Conservation (phyloP, 2,797 vertebrate species). For the Cossypha caffra region DNA sequence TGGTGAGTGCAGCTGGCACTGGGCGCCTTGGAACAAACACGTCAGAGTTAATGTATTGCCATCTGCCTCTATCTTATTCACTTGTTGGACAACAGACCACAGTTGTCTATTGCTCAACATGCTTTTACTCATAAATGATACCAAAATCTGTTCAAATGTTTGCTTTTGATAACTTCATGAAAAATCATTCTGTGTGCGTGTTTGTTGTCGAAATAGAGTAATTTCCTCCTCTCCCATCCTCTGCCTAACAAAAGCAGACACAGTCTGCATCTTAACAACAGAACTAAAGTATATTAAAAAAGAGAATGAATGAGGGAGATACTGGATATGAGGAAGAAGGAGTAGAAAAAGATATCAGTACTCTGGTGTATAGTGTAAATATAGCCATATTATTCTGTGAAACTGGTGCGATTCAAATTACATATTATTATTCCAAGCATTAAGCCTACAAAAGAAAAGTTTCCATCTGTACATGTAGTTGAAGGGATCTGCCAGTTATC, state of each 20-base stretch:
- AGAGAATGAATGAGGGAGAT: not conserved
- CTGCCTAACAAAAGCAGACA: not conserved
- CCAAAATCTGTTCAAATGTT: not conserved
- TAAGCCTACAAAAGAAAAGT: not conserved
- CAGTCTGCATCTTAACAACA: not conserved
- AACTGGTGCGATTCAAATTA: not conserved
- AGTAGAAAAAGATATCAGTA: not conserved
- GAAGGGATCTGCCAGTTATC: not conserved
- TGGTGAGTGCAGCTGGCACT: not conserved
- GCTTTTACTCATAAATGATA: not conserved
- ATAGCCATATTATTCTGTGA: not conserved
- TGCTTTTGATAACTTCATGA: not conserved
- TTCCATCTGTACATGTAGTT: not conserved
- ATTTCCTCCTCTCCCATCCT: not conserved
- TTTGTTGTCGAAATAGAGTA: not conserved
- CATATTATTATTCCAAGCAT: not conserved
- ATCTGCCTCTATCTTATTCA: constrained; percentile 16
- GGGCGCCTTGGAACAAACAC: not conserved
- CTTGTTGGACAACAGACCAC: not conserved
- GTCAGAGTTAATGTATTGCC: not conserved
- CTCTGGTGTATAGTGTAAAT: not conserved
- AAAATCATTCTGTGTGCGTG: not conserved
- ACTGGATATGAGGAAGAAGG: not conserved
- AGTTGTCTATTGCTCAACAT: not conserved
- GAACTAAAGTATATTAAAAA: not conserved